phyloP scores from a whole-genome alignment of 2,797 vertebrate species.

The Poecile montanus region DNA sequence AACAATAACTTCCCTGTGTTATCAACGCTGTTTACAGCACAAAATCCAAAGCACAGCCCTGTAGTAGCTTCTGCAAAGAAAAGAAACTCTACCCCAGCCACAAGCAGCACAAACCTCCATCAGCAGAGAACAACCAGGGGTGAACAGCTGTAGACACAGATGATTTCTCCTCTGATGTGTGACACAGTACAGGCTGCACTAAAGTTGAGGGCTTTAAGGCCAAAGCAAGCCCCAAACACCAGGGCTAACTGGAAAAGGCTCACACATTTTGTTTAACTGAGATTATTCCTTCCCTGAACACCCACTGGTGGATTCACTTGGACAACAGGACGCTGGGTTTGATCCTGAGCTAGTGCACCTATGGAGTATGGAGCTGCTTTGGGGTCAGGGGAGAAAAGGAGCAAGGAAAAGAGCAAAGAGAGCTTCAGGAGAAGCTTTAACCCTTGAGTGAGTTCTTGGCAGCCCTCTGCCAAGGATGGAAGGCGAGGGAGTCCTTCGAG shows the following conservation, averaged over 20 bases:
- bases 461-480: not conserved
- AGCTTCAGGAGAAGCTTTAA: not conserved
- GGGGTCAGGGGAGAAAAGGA: not conserved
- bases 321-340: not conserved
- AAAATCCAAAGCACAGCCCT: not conserved
- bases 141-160: not conserved
- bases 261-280: not conserved
- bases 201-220: not conserved
- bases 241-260: not conserved
- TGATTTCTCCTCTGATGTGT: rapidly evolving
- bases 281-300: not conserved
- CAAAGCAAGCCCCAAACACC: not conserved
- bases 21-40: not conserved
- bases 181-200: not conserved
- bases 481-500: not conserved
- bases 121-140: not conserved
- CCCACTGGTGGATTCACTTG: not conserved
- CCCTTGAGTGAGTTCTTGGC: not conserved
- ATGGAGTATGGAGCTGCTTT: not conserved
- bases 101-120: not conserved
- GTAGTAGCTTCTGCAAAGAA: not conserved
- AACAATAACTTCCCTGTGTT: not conserved
- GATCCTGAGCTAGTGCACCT: not conserved
- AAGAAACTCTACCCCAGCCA: not conserved
- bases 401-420: not conserved